Base-by-base conservation (phyloP, 2,113 vertebrate species). In the Anhinga rufa region DNA sequence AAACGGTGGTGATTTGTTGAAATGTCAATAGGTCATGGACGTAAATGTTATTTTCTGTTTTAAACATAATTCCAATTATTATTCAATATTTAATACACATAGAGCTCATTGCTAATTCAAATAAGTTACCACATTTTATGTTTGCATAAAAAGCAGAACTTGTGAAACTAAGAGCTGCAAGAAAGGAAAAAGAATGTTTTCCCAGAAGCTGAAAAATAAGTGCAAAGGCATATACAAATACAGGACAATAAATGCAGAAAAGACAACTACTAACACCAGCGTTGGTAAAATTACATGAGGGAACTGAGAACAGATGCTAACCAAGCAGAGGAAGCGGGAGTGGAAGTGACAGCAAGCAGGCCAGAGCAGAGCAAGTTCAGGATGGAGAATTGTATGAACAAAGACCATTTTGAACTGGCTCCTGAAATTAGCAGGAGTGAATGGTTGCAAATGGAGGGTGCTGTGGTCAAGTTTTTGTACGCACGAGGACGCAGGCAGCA, bases 11-110 rank as follows among this genome's bases (percentile, higher is more conserved):
- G 79, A 99, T 99, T 98, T 99, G 99, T 98, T 99, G 99, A 98
- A 99, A 99, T 20, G 99, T 99, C 96, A 99, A 95, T 31, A 99
- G 98, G 98, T 99, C 99, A 66, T 99, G 99, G 93, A 99, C 99
- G 20, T 99, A 99, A 97, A 99, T 99, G 96, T 99, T 99, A 98
- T 99, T 99, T 98, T 99, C 99, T 99, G 98, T 96, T 96, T 90
- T 68, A 92, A 94, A 97, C 17, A 95, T 97, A 72, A 92, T 17
- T 86, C 36, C 29, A 57, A 57, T 94, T 89, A 95, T 31, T 93
- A 95, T 80, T 96, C 54, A 62, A 20, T 74, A 51, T 79, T 79
- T 85, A 55, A 58, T 32, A 77, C 9, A 77, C 10, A 11, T 8
- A 61, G 17, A 80, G 26, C 4, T 90, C 29, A 36, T 3, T 51